phyloP scores from a whole-genome alignment of 2,888 invertebrate genomes.

The Monochamus alternatus region DNA sequence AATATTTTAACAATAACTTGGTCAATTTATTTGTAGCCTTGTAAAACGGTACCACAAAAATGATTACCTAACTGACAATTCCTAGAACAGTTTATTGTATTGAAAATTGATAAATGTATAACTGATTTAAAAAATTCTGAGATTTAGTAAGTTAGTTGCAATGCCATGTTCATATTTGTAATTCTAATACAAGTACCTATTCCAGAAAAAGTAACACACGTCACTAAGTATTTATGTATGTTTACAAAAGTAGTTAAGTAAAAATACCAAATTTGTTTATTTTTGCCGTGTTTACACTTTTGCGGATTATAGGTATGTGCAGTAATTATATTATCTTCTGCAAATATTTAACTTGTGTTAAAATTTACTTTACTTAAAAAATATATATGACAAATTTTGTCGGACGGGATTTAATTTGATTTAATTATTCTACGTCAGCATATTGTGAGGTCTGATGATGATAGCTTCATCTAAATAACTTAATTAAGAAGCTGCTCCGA shows the following conservation, averaged over 20 bases:
- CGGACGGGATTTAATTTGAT: background rate
- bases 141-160: no score
- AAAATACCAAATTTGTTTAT: background rate
- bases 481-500: background rate
- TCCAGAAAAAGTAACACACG: slow-evolving; percentile 2
- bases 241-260: slow-evolving; percentile 7
- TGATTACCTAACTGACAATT: no score
- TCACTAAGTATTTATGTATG: slow-evolving; percentile 5
- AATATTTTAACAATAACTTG: no score
- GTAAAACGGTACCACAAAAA: no score
- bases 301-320: background rate
- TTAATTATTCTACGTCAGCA: background rate
- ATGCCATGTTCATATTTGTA: no score
- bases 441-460: background rate
- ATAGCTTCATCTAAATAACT: slow-evolving; percentile 3
- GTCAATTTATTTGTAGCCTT: no score
- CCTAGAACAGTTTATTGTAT: no score
- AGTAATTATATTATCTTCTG: slow-evolving; percentile 17
- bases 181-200: no score
- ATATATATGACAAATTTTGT: background rate
- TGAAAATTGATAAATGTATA: no score
- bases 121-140: no score
- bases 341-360: background rate
- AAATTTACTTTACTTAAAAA: background rate
- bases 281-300: background rate